Base-by-base conservation (phyloP, 2,113 vertebrate species). In the Cebidichthys violaceus region DNA sequence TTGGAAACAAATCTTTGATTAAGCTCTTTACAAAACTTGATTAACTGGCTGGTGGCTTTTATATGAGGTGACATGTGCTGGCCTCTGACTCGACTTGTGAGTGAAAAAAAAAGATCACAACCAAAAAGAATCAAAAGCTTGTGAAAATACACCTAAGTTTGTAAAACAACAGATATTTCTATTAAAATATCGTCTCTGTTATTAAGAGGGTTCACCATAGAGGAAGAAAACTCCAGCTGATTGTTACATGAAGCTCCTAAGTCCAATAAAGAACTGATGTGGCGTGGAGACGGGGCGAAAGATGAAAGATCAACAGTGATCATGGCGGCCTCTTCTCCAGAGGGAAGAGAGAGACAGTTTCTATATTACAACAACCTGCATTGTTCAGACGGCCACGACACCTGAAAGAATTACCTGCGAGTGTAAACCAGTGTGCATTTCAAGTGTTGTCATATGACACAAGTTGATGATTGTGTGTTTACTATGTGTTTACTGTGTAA, bases 261-360 rank as follows among this genome's bases (percentile, higher is more conserved):
- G 41, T 60, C 61, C 13, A 24, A 27, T 50, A 18, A 24, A 80
- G 68, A 66, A 24, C 29, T 22, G 77, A 60, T 33, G 52, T 17
- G 8, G n/a, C 14, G 47, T 37, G 33, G 43, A 43, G 35, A 72
- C 1, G 14, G 2, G 66, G 52, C 59, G 54, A 54, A 74, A 50
- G 33, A 79, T 83, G 74, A 64, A 55, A 57, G 59, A 64, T 20
- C 70, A 79, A 85, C 69, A 72, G 79, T 73, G 75, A 76, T 82
- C 62, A 85, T 81, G 76, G 81, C 45, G 43, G 79, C 76, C 86
- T 77, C 94, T 82, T 7, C 76, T 88, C 91, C 90, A 88, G 70
- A 52, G 45, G 39, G 10, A 67, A 55, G 43, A 43, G 52, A 79
- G 33, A 69, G 1, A n/a, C 70, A 69, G 69, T 66, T 81, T 60